Base-by-base conservation (phyloP, 2,888 invertebrate species). In the Eucriotettix oculatus region DNA sequence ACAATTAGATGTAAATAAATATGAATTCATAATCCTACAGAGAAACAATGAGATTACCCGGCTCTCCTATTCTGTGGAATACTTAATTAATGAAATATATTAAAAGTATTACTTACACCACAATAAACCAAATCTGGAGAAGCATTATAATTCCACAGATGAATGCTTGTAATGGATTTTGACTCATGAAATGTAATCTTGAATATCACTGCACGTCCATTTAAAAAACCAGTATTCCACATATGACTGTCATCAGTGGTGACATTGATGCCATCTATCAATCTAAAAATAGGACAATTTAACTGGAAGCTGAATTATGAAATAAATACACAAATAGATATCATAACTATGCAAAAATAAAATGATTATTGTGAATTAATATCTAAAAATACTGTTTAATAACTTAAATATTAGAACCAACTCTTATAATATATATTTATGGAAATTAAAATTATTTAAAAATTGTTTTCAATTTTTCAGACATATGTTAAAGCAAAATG, bases 81-180 rank as follows among this genome's bases (percentile, higher is more conserved):
- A n/a, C 9, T 10, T 42, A 14, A 42, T 11, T 7, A 43, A 10
- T 16, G 2, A 29, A 29, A 29, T 5, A 29, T 16, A 16, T 16
- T 52, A 14, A 12, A 54, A 14, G 12, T 53, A 52, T 14, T 56
- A 67, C 78, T 77, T 58, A 78, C 84, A 57, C 85, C 85, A 54
- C 79, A 79, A 68, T 83, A 83, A 16, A 83, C 79, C 42, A 79
- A 69, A 65, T 89, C 88, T 67, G 83, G 76, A 65, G 80, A 83
- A 60, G 81, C 83, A 71, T 90, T 90, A 74, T 89, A 90, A 73
- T 90, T 90, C 90, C 90, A 90, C 56, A 90, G 68, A 57, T 84
- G 78, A 41, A 90, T 56, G 16, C 67, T 68, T 42, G 68, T 68
- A 41, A 70, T 65, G 60, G 67, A 67, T 10, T 68, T 66, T 9